Percentiles rank a stretch among this genome's conserved stretches.
Conservation (phyloP, 2,888 invertebrate species). For the Anoncus sp. region DNA sequence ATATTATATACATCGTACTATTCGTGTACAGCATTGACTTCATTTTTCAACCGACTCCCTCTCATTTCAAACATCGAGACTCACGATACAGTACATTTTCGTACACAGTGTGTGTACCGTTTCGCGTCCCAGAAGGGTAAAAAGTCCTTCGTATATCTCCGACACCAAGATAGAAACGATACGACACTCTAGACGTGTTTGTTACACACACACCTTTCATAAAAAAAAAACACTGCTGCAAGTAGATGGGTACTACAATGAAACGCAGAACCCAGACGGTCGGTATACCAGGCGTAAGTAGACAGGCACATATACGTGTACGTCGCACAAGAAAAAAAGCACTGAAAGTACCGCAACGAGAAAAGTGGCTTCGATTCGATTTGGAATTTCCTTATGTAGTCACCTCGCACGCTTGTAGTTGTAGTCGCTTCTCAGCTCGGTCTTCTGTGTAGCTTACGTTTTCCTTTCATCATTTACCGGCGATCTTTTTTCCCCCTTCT, state of each 20-base stretch:
- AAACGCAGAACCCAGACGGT: slow-evolving; percentile 13
- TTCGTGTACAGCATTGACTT: slow-evolving; percentile 1
- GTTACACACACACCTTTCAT: neutral
- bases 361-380: slow-evolving; percentile 57
- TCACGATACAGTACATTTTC: slow-evolving; percentile 10
- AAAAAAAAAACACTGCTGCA: slow-evolving; percentile 8
- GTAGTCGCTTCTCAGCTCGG: neutral
- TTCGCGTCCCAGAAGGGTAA: slow-evolving; percentile 10
- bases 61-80: neutral
- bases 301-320: slow-evolving; percentile 17
- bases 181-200: slow-evolving; percentile 44
- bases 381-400: slow-evolving; percentile 50
- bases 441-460: slow-evolving; percentile 15
- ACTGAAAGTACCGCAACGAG: slow-evolving; percentile 51
- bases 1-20: slow-evolving; percentile 2
- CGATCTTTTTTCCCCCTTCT: slow-evolving; percentile 31
- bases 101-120: slow-evolving; percentile 9
- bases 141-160: slow-evolving; percentile 27
- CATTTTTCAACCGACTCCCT: slow-evolving; percentile 1
- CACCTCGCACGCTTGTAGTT: neutral
- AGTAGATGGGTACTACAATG: slow-evolving; percentile 44
- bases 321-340: slow-evolving; percentile 6
- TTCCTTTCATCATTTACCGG: slow-evolving; percentile 42
- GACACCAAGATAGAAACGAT: slow-evolving; percentile 48
- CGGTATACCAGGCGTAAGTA: slow-evolving; percentile 26